phyloP scores from a whole-genome alignment of 2,888 invertebrate genomes.

The Thysanoteuthis rhombus region DNA sequence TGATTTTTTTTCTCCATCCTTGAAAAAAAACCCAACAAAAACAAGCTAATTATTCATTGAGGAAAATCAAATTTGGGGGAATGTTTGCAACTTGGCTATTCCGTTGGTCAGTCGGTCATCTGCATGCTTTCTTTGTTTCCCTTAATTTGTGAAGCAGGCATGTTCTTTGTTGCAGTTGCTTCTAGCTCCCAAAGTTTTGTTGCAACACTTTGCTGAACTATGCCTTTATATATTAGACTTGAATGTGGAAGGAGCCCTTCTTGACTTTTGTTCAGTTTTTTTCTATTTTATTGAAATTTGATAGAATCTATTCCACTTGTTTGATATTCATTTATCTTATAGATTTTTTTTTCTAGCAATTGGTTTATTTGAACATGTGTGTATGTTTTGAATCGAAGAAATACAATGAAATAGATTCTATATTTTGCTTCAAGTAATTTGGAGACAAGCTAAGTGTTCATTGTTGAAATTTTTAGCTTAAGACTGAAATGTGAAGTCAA shows the following conservation, averaged over 20 bases:
- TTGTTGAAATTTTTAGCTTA: neutral
- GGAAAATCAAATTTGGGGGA: neutral
- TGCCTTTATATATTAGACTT: constrained; percentile 12
- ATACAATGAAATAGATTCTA: neutral
- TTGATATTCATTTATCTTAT: neutral
- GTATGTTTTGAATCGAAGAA: neutral
- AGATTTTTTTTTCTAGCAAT: neutral
- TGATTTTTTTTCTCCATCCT: neutral
- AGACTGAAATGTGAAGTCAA: no score
- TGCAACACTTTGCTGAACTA: constrained; percentile 12
- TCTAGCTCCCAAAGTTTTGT: constrained; percentile 1
- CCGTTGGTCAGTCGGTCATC: neutral
- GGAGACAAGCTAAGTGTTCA: neutral
- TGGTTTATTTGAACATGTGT: neutral
- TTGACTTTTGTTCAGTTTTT: neutral
- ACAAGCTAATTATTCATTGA: neutral
- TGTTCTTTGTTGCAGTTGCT: neutral
- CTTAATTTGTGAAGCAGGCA: constrained; percentile 14
- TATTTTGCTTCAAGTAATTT: neutral
- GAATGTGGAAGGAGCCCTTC: neutral
- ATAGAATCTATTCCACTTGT: neutral
- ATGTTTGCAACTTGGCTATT: neutral
- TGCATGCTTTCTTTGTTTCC: constrained; percentile 17
- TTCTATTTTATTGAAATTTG: neutral
- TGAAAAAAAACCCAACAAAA: neutral